Evolutionary conservation across 2,888 invertebrate genomes (phyloP).

Genomic region (Rhagonycha lutea): DNA sequence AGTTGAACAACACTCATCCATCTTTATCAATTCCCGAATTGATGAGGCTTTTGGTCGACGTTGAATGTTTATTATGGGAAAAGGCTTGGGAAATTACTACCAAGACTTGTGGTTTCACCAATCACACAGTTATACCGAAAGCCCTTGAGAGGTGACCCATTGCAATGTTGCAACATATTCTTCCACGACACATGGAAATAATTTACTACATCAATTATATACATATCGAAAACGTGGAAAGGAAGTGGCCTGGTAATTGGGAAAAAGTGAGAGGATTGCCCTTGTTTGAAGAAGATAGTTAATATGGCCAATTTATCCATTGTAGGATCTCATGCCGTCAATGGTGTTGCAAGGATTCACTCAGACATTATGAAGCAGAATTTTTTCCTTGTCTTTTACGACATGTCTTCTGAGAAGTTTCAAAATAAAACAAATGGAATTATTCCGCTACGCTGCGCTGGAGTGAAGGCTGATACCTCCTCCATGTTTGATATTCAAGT

Average conservation of each 20-base stretch:
- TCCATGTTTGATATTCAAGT: constrained; percentile 99
- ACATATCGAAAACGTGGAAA: constrained; percentile 72
- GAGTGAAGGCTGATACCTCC: constrained; percentile 86
- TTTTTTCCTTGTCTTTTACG: constrained; percentile 92
- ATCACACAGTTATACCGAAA: constrained; percentile 98
- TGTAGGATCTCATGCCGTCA: constrained; percentile 94
- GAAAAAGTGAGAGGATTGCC: constrained; percentile 90
- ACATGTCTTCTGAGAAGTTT: constrained; percentile 94
- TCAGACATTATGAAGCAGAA: constrained; percentile 93
- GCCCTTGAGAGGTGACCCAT: constrained; percentile 94
- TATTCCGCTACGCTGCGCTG: constrained; percentile 96
- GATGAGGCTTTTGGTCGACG: constrained; percentile 91
- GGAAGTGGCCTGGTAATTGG: constrained; percentile 79
- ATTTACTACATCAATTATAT: constrained; percentile 96
- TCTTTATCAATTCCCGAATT: constrained; percentile 97
- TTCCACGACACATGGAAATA: constrained; percentile 95
- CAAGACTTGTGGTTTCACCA: constrained; percentile 95
- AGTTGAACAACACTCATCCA: constrained; percentile 98
- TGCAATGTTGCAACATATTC: constrained; percentile 82
- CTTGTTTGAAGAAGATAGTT: constrained; percentile 89
- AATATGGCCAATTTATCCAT: constrained; percentile 98
- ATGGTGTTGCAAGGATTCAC: constrained; percentile 97
- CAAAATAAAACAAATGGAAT: constrained; percentile 99
- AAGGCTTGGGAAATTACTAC: constrained; percentile 90
- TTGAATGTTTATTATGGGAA: constrained; percentile 90